Evolutionary conservation across 2,888 invertebrate genomes (phyloP).

Genomic region (Xylophagus ater): DNA sequence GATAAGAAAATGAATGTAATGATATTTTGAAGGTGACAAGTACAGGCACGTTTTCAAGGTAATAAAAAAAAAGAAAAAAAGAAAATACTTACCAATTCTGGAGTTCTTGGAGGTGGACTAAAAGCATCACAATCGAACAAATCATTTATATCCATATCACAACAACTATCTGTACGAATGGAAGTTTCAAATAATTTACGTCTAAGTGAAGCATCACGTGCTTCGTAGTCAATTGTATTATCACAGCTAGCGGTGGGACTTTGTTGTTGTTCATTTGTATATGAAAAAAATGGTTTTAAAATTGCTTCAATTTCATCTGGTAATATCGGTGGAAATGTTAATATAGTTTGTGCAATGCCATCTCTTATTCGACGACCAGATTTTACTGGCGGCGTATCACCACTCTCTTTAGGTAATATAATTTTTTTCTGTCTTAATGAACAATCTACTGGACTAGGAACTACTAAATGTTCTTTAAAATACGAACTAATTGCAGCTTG

Average conservation of each 20-base stretch:
- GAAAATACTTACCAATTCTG: conserved; percentile 14
- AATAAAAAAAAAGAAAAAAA: too few relatives aligned
- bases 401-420: conserved; percentile 22
- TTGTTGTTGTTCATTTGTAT: conserved; percentile 31
- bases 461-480: conserved; percentile 36
- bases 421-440: conserved; percentile 33
- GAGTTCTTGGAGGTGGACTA: conserved; percentile 22
- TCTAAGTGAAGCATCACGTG: conserved; percentile 33
- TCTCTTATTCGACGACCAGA: conserved; percentile 26
- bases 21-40: too few relatives aligned
- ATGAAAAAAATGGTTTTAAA: conserved; percentile 47
- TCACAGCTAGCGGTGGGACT: conserved; percentile 14
- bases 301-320: conserved; percentile 46
- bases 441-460: conserved; percentile 38
- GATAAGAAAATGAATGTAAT: too few relatives aligned
- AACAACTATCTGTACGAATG: conserved; percentile 24
- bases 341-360: conserved; percentile 46
- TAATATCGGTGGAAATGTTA: conserved; percentile 46
- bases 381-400: conserved; percentile 25
- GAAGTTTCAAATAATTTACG: conserved; percentile 35
- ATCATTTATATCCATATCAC: conserved; percentile 12
- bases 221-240: conserved; percentile 21
- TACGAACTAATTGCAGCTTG: conserved; percentile 48
- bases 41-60: too few relatives aligned
- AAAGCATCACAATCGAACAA: conserved; percentile 8